A percentile compares a stretch with the other conserved stretches of the same genome.
Evolutionary conservation across 2,797 vertebrate species (phyloP).

Genomic region (Epinephelus malabaricus): DNA sequence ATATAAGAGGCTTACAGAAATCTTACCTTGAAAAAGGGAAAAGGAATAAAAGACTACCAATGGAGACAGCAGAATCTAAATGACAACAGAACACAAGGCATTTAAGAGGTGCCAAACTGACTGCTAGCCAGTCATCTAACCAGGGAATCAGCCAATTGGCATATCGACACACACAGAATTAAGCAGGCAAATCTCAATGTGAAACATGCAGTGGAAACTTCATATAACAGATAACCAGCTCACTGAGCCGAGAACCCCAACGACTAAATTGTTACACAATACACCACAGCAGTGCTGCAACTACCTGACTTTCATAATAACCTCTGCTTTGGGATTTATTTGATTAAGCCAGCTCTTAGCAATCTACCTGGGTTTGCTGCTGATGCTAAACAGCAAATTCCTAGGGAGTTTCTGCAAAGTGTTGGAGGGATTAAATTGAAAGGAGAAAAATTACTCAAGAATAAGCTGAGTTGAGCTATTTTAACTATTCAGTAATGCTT

Average conservation of each 20-base stretch:
- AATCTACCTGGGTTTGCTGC: slow-evolving; percentile 38
- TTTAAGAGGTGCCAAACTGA: slow-evolving; percentile 52
- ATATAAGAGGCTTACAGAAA: slow-evolving; percentile 5
- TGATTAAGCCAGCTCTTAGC: slow-evolving; percentile 49
- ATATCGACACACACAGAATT: slow-evolving; percentile 25
- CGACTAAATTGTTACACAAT: slow-evolving; percentile 2
- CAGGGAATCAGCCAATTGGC: slow-evolving; percentile 28
- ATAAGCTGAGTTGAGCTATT: slow-evolving; percentile 72
- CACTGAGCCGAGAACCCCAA: slow-evolving; percentile 2
- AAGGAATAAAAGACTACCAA: slow-evolving; percentile 6
- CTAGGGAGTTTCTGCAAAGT: slow-evolving; percentile 49
- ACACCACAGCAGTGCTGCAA: background rate
- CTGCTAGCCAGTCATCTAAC: slow-evolving; percentile 38
- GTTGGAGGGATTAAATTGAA: slow-evolving; percentile 62
- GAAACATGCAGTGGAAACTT: slow-evolving; percentile 16
- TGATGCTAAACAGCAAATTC: slow-evolving; percentile 49
- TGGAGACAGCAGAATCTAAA: slow-evolving; percentile 41
- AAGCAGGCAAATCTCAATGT: slow-evolving; percentile 26
- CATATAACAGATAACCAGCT: slow-evolving; percentile 21
- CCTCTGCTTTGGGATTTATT: slow-evolving; percentile 32
- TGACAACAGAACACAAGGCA: slow-evolving; percentile 26
- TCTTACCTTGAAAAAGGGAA: slow-evolving; percentile 23
- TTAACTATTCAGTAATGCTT: slow-evolving; percentile 74
- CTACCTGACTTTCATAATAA: slow-evolving; percentile 37
- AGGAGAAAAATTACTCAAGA: slow-evolving; percentile 61